Evolutionary conservation across 2,888 invertebrate species (phyloP).

Genomic region (Harpagoxenus sublaevis): DNA sequence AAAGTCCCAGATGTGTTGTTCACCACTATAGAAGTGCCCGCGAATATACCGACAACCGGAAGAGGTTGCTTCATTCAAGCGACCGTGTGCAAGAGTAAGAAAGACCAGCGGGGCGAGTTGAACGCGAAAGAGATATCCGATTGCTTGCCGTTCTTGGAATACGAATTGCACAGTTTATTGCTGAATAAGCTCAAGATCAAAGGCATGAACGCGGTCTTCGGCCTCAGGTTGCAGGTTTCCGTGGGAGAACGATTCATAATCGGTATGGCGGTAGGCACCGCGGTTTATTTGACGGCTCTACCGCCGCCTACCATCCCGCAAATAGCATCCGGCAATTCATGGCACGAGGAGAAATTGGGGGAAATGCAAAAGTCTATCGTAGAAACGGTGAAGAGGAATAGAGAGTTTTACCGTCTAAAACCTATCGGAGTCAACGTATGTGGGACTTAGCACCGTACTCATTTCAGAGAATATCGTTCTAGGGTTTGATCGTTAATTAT

Average conservation of each 20-base stretch:
- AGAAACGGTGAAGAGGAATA: conserved; percentile 91
- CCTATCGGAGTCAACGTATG: conserved; percentile 62
- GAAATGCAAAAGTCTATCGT: conserved; percentile 90
- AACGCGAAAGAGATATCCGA: conserved; percentile 98
- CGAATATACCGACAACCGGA: conserved; percentile 91
- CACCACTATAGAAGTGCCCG: conserved; percentile 95
- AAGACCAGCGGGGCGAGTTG: conserved; percentile 93
- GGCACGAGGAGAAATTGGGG: conserved; percentile 89
- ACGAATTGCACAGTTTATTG: conserved; percentile 96
- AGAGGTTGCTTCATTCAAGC: conserved; percentile 91
- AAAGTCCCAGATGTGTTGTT: conserved; percentile 97
- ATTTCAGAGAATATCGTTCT: conserved; percentile 19
- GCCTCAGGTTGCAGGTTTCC: conserved; percentile 90
- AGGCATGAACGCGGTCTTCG: conserved; percentile 98
- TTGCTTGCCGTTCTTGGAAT: conserved; percentile 97
- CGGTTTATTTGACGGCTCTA: conserved; percentile 92
- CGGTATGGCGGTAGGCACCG: conserved; percentile 96
- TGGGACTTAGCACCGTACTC: conserved; percentile 41
- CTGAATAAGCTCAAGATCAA: conserved; percentile 96
- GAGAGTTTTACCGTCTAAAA: conserved; percentile 90
- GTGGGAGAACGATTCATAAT: conserved; percentile 96
- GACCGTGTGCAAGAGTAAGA: conserved; percentile 92
- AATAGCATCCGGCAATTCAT: conserved; percentile 90
- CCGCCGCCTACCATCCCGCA: conserved; percentile 92
- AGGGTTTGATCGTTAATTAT: conserved; percentile 6